Conservation (phyloP, 2,888 invertebrate species). For the Tiphia femorata region DNA sequence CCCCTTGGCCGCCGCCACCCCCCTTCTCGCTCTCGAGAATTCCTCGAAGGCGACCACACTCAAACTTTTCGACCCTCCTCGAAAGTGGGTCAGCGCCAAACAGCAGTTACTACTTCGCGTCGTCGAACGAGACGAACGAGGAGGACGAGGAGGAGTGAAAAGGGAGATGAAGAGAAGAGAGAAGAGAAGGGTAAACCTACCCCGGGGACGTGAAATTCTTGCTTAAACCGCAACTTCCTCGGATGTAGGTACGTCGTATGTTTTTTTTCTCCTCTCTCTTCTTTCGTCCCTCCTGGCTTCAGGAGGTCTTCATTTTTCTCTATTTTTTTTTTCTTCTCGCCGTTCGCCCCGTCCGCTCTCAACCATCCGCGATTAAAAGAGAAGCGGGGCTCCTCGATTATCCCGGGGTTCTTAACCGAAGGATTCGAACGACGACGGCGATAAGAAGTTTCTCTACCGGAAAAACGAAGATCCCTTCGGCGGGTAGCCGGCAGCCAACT, state of each 20-base stretch:
- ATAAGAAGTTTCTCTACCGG: constrained; percentile 8
- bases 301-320: no score
- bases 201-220: not conserved
- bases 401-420: no score
- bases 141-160: not conserved
- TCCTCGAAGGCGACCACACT: constrained; percentile 15
- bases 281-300: not conserved
- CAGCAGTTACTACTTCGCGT: constrained; percentile 23
- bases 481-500: not conserved
- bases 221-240: not conserved
- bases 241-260: not conserved
- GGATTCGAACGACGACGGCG: constrained; percentile 9
- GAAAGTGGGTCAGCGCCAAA: constrained; percentile 26
- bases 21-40: not conserved
- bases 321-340: no score
- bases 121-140: constrained; percentile 6
- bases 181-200: not conserved
- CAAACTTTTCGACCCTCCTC: constrained; percentile 22
- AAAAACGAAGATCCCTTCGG: not conserved
- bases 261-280: not conserved
- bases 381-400: no score
- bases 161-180: not conserved
- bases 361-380: no score
- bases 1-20: not conserved
- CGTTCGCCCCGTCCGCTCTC: no score